These are phyloP conservation scores for Pinna nobilis DNA, from an alignment of 1,140 invertebrate genomes.

Conservation along the genomic window DNA sequence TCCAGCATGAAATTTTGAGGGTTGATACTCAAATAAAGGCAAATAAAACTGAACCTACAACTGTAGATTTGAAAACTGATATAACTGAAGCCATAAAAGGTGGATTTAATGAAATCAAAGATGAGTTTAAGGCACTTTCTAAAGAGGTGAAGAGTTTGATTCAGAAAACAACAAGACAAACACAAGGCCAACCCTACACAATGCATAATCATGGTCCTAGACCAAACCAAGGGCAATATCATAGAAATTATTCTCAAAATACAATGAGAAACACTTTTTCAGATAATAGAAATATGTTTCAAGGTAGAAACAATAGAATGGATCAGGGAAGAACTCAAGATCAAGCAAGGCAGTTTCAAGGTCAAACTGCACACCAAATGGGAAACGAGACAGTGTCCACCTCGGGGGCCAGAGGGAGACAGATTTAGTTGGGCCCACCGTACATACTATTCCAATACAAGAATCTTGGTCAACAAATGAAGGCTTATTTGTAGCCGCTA, in stretches of 20 bases:
- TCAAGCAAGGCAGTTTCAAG: not conserved
- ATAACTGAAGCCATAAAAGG: not conserved
- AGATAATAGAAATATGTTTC: not conserved
- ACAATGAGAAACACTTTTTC: too few species aligned
- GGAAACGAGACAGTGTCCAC: slow-evolving; percentile 18
- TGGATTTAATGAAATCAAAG: not conserved
- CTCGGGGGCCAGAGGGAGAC: slow-evolving; percentile 20
- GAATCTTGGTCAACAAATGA: not conserved
- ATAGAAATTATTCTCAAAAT: not conserved
- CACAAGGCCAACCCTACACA: too few species aligned
- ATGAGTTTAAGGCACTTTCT: not conserved
- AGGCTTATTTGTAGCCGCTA: slow-evolving; percentile 3
- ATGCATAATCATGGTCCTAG: not conserved
- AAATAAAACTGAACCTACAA: not conserved
- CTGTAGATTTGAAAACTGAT: not conserved
- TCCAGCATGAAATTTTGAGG: not conserved
- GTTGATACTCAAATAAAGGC: not conserved
- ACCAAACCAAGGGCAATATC: not conserved
- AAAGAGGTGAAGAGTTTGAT: too few species aligned
- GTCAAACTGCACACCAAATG: not conserved
- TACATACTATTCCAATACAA: not conserved
- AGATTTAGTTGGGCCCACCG: not conserved
- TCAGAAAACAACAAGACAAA: too few species aligned
- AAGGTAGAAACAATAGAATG: not conserved
- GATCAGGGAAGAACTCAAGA: not conserved